phyloP scores from a whole-genome alignment of 1,140 invertebrate species.

The Ceratosolen solmsi region DNA sequence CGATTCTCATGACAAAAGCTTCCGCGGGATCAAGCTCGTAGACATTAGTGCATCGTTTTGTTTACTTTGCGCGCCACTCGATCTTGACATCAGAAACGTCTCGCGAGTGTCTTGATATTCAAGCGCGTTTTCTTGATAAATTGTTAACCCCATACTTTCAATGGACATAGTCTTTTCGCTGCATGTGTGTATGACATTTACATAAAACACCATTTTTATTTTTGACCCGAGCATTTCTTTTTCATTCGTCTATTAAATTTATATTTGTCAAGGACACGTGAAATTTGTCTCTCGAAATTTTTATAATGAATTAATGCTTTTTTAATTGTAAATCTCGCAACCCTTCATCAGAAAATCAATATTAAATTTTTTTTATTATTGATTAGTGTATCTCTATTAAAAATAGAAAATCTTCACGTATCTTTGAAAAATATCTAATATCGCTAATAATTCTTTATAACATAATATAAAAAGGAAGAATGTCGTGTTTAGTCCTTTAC shows the following conservation, averaged over 20 bases:
- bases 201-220: conserved; percentile 7
- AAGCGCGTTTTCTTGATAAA: background rate
- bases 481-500: no score
- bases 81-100: background rate
- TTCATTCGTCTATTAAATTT: background rate
- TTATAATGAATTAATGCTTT: no score
- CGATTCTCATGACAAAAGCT: no score
- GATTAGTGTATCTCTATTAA: no score
- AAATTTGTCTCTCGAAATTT: background rate
- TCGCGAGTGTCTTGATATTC: background rate
- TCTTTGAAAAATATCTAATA: background rate
- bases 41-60: background rate
- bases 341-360: no score
- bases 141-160: background rate
- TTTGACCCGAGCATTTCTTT: background rate
- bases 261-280: background rate
- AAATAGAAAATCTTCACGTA: background rate
- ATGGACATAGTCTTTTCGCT: background rate
- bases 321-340: no score
- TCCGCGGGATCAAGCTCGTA: background rate
- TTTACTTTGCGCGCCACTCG: background rate
- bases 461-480: background rate
- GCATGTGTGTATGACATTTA: background rate
- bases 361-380: no score
- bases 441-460: background rate